Evolutionary conservation across 2,113 vertebrate genomes (phyloP).

Genomic region (Pygathrix nemaeus): DNA sequence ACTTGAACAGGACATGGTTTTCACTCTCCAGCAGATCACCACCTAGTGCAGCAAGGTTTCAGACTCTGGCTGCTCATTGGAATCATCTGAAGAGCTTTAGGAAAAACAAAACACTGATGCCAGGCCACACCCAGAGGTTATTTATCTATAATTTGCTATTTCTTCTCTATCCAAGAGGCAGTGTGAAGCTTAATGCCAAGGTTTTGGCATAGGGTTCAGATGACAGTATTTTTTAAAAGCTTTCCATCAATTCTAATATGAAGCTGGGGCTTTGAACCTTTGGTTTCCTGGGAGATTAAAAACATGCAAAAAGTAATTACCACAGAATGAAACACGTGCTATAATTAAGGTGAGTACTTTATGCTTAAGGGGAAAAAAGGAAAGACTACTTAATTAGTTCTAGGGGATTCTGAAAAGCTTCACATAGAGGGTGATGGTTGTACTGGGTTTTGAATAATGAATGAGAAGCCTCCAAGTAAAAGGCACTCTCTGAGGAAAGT

Average conservation of each 20-base stretch:
- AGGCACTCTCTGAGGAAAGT: background rate
- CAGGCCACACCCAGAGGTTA: background rate
- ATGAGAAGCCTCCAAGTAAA: background rate
- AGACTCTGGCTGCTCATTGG: background rate
- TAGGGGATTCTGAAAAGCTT: background rate
- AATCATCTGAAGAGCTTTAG: background rate
- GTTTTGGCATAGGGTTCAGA: background rate
- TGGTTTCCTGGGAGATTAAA: slow-evolving; percentile 46
- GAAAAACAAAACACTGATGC: background rate
- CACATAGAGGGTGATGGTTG: background rate
- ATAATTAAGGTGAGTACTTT: slow-evolving; percentile 49
- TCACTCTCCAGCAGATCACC: background rate
- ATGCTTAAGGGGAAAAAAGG: slow-evolving; percentile 34
- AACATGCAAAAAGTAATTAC: slow-evolving; percentile 55
- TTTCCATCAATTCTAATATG: background rate
- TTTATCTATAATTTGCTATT: background rate
- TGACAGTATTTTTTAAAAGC: background rate
- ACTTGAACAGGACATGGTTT: background rate
- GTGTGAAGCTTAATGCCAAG: background rate
- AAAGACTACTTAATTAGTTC: slow-evolving; percentile 46
- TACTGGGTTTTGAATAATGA: background rate
- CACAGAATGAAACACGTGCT: slow-evolving; percentile 22
- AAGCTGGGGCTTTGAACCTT: slow-evolving; percentile 1
- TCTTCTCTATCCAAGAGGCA: background rate
- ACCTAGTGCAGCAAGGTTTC: background rate